Conservation (phyloP, 2,888 invertebrate species). For the Cataglyphis albicans region DNA sequence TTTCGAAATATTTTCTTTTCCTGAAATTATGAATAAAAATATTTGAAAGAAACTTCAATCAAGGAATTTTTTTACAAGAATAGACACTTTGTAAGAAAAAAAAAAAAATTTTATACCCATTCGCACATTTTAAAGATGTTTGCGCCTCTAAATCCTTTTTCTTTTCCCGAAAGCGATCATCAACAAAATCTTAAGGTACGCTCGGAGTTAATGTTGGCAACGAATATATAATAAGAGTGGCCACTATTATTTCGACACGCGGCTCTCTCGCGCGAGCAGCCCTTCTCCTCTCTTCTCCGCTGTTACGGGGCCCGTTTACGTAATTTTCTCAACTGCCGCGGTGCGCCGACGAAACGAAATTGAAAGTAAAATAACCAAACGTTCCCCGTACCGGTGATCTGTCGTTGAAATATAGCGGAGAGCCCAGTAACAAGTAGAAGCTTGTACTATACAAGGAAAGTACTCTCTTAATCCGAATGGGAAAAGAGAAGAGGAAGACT, state of each 20-base stretch:
- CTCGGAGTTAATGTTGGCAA: slow-evolving; percentile 5
- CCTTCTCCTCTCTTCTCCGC: slow-evolving; percentile 75
- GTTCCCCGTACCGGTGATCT: slow-evolving; percentile 60
- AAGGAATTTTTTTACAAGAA: too few species aligned
- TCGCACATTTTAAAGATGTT: not conserved
- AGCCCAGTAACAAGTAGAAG: slow-evolving; percentile 43
- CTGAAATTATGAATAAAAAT: too few species aligned
- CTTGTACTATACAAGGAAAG: slow-evolving; percentile 5
- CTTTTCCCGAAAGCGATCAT: not conserved
- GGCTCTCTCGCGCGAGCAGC: slow-evolving; percentile 76
- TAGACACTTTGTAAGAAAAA: too few species aligned
- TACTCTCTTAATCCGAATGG: not conserved
- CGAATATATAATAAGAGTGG: slow-evolving; percentile 82
- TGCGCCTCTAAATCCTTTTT: not conserved
- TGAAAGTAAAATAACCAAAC: slow-evolving; percentile 84
- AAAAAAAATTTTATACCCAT: not conserved
- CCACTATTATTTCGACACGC: slow-evolving; percentile 85
- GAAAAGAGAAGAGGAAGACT: slow-evolving; percentile 45
- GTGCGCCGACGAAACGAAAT: slow-evolving; percentile 84
- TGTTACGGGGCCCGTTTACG: slow-evolving; percentile 65
- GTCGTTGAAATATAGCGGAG: slow-evolving; percentile 15
- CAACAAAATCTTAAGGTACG: slow-evolving; percentile 8
- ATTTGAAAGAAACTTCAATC: too few species aligned
- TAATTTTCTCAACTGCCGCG: slow-evolving; percentile 69
- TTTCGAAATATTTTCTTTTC: too few species aligned